Evolutionary conservation across 1,140 invertebrate species (phyloP), one percentile per base, ranked within the genome.

Genomic region (Popillia japonica): DNA sequence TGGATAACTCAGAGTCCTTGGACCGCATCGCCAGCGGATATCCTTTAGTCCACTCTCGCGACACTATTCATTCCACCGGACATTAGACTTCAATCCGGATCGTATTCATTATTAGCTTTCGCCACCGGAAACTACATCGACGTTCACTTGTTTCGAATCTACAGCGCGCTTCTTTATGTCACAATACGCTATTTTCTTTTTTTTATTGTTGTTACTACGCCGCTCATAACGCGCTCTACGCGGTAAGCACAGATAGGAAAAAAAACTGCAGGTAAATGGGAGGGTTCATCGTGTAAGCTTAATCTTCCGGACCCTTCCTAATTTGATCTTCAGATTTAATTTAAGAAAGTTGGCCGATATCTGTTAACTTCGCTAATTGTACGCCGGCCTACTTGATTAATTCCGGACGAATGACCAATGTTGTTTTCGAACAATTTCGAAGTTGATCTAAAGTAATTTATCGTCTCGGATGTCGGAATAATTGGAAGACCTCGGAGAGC

Each of bases 1-100:
- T 81, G 82, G 76, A 83, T 83, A 81, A 78, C 80, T 78, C 48
- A 72, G 77, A 79, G 48, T 79, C 79, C 82, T 82, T 81, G 82
- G 82, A 83, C 81, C 82, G 82, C 82, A 81, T 81, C 77, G 78
- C 81, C 79, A 83, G 79, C 82, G 82, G 82, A 83, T 83, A 83
- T 83, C 82, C 82, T 83, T 81, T 81, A 78, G 80, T 83, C 81
- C 81, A 79, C 79, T 73, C 78, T 73, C 78, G 74, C 78, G 78
- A 78, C 77, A 73, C 77, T 42, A 73, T 42, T 74, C 72, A 40
- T 74, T 22, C 34, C 34, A 74, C 72, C 72, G 72, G 72, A 74
- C 72, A 74, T 74, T 20, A 20, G 72, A 74, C 72, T 41, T 74
- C 72, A 74, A 74, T 74, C 61, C 61, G 61, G 22, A 74, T 40